A percentile compares a stretch with the other conserved stretches of the same genome.
phyloP scores from a whole-genome alignment of 2,888 invertebrate genomes.

The Drosophila percnosoma region DNA sequence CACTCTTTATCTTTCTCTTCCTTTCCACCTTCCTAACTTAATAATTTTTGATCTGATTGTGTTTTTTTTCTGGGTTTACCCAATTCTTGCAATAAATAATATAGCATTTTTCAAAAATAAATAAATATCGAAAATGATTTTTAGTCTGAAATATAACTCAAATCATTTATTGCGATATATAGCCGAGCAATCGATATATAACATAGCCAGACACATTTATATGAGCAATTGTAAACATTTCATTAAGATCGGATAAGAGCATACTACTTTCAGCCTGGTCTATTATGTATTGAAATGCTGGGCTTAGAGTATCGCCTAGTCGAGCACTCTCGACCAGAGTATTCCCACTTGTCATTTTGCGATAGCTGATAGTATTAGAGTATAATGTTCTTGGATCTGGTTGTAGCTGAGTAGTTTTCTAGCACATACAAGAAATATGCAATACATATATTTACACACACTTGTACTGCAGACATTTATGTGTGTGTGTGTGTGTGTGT shows the following conservation, averaged over 20 bases:
- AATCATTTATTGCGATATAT: too few relatives aligned
- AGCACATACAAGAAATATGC: slow-evolving; percentile 15
- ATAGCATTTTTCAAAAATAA: too few relatives aligned
- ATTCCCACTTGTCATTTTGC: neutral
- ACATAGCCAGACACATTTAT: too few relatives aligned
- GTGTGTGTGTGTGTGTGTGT: too few relatives aligned
- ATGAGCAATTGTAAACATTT: too few relatives aligned
- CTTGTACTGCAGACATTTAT: neutral
- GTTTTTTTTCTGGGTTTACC: neutral
- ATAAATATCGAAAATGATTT: too few relatives aligned
- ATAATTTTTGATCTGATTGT: neutral
- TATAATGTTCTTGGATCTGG: slow-evolving; percentile 25
- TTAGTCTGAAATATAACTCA: too few relatives aligned
- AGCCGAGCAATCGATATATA: too few relatives aligned
- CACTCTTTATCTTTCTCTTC: too few relatives aligned
- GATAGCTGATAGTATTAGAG: slow-evolving; percentile 28
- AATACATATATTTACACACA: too few relatives aligned
- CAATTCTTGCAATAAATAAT: neutral
- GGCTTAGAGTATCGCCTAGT: neutral
- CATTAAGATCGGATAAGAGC: too few relatives aligned
- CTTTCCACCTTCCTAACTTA: too few relatives aligned
- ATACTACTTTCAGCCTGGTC: neutral
- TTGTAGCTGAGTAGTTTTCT: neutral
- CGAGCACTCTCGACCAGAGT: neutral
- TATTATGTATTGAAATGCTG: neutral